phyloP scores from a whole-genome alignment of 1,140 invertebrate genomes.

The Propsilocerus akamusi region DNA sequence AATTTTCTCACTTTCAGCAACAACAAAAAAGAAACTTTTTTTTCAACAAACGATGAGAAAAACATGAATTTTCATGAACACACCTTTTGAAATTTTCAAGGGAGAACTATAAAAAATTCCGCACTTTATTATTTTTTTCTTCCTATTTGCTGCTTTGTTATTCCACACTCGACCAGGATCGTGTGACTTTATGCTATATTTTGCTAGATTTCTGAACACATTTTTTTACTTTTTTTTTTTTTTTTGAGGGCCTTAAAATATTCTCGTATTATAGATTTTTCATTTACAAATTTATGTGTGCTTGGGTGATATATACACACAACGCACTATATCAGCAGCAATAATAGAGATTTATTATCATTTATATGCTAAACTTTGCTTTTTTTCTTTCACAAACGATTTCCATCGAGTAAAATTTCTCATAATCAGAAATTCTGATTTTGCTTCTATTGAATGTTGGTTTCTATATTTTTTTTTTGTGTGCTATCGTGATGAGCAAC shows the following conservation, averaged over 20 bases:
- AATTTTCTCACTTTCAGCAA: no score
- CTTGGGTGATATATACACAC: not conserved
- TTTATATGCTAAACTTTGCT: slow-evolving; percentile 3
- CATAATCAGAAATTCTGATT: slow-evolving; percentile 1
- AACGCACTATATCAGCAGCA: no score
- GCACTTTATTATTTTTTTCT: not conserved
- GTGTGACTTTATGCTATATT: not conserved
- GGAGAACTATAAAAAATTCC: not conserved
- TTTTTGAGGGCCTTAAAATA: no score
- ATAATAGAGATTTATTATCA: no score
- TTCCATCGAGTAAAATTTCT: not conserved
- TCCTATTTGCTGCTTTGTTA: not conserved
- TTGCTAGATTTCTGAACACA: slow-evolving; percentile 2
- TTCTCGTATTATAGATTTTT: not conserved
- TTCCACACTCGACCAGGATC: not conserved
- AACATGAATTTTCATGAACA: not conserved
- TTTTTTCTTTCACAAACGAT: slow-evolving; percentile 1
- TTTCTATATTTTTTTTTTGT: no score
- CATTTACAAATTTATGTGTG: not conserved
- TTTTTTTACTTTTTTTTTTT: no score
- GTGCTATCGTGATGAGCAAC: no score
- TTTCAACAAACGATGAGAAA: not conserved
- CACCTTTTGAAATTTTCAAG: not conserved
- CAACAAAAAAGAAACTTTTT: no score
- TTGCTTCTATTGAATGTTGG: no score